A percentile compares a stretch with the other conserved stretches of the same genome.
Conservation (phyloP, 2,888 invertebrate genomes). For the Oscheius sp. region DNA sequence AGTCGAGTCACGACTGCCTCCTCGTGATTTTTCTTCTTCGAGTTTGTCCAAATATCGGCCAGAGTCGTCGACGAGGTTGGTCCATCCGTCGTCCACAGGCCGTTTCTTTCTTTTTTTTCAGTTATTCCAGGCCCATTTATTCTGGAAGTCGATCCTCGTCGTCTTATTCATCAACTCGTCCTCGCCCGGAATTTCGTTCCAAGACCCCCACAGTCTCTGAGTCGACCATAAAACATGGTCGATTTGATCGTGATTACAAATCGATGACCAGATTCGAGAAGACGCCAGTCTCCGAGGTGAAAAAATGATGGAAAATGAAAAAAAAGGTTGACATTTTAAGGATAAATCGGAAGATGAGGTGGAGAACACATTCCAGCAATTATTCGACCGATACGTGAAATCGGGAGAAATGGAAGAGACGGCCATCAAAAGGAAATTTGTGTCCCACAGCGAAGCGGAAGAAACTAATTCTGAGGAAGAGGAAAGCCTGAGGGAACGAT, state of each 20-base stretch:
- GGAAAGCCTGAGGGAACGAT: not conserved
- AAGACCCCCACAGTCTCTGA: constrained; percentile 16
- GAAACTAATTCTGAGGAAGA: not conserved
- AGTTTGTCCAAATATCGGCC: constrained; percentile 31
- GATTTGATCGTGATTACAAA: constrained; percentile 32
- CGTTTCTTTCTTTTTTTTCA: not conserved
- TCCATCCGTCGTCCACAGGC: not conserved
- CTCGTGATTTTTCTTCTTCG: constrained; percentile 21
- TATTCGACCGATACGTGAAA: constrained; percentile 55
- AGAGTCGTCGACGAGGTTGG: constrained; percentile 18
- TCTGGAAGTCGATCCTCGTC: not conserved
- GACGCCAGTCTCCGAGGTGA: constrained; percentile 14
- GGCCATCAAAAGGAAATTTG: not conserved
- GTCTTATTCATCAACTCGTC: constrained; percentile 4
- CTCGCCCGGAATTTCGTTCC: constrained; percentile 18
- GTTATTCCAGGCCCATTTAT: constrained; percentile 31
- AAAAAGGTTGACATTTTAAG: not conserved
- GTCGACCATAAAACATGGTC: not conserved
- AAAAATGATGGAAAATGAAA: not conserved
- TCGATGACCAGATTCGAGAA: constrained; percentile 26
- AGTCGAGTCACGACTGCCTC: constrained; percentile 9
- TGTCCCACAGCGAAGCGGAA: constrained; percentile 29
- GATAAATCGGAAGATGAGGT: constrained; percentile 48
- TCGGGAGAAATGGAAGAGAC: not conserved
- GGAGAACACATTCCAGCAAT: constrained; percentile 53